A percentile compares a stretch with the other conserved stretches of the same genome.
These are phyloP conservation scores for Heliconius charithonia DNA, from an alignment of 2,888 invertebrate genomes.

Conservation along the genomic window DNA sequence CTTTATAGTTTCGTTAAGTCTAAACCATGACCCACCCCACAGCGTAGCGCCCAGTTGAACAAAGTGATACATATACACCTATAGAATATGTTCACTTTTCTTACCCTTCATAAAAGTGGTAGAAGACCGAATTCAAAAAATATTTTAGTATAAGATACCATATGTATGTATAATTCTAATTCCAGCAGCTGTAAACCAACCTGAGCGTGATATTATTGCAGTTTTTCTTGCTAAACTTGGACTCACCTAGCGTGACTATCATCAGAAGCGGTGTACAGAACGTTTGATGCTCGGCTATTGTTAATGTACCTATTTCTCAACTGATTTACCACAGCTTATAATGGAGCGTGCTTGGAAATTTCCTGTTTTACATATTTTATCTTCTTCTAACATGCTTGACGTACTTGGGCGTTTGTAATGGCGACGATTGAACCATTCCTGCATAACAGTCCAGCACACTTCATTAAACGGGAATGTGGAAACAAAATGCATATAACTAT, in stretches of 20 bases:
- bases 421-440: conserved; percentile 13
- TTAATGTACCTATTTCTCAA: conserved; percentile 53
- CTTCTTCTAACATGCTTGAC: conserved; percentile 17
- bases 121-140: too few relatives aligned
- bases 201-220: conserved; percentile 23
- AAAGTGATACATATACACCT: too few relatives aligned
- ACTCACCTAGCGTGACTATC: conserved; percentile 64
- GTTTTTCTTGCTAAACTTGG: conserved; percentile 42
- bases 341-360: conserved; percentile 30
- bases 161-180: neutral
- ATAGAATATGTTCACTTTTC: too few relatives aligned
- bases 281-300: conserved; percentile 53
- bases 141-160: neutral
- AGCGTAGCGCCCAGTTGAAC: too few relatives aligned
- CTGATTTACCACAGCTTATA: conserved; percentile 48
- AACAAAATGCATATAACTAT: conserved; percentile 66
- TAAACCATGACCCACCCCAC: too few relatives aligned
- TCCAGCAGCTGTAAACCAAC: neutral
- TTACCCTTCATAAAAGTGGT: too few relatives aligned
- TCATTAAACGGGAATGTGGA: conserved; percentile 69
- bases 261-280: conserved; percentile 63
- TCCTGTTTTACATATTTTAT: conserved; percentile 13
- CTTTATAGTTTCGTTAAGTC: too few relatives aligned
- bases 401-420: conserved; percentile 26
- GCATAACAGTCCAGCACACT: conserved; percentile 59